Evolutionary conservation across 2,888 invertebrate genomes (phyloP), one percentile per base, ranked within the genome.

Genomic region (Xestia ashworthii): DNA sequence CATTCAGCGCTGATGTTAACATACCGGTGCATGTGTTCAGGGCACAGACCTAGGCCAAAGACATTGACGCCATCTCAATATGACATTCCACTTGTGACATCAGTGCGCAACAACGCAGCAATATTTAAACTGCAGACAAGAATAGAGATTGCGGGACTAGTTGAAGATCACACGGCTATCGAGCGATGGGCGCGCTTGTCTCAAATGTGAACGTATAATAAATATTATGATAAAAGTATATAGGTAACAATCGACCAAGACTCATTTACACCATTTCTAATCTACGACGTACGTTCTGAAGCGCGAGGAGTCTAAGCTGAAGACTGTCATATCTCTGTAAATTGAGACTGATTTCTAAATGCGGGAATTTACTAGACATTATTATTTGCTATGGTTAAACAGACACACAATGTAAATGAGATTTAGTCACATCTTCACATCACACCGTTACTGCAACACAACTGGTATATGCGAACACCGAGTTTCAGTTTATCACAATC

Each of bases 181-280:
- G 50, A 65, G 50, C 46, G 76, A 88, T 76, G 75, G 80, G 69
- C 65, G 77, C 65, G 75, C 74, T 67, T 70, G 77, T 76, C 74
- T 67, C 75, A 70, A 77, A 78, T 72, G 65, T 77, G 71, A 77
- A 72, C 58, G 65, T 71, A 80, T 65, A 77, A 86, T 74, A 64
- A 75, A 80, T 74, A 41, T 76, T 32, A 62, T 38, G 77, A 78
- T 76, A 78, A 83, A 87, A 81, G 71, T 77, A 81, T 74, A 82
- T 72, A 78, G 76, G 69, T 79, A 83, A 67, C 83, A 85, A 87
- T 78, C 85, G 83, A 87, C 88, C 88, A 87, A 87, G 83, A 87
- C 88, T 87, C 87, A 87, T 87, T 87, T 87, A 88, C 87, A 87
- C 88, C 88, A 88, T 88, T 81, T 84, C 84, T 87, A 88, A 88